Evolutionary conservation across 92 coral and sea anemone genomes (phyloP).

Genomic region (Desmophyllum pertusum): DNA sequence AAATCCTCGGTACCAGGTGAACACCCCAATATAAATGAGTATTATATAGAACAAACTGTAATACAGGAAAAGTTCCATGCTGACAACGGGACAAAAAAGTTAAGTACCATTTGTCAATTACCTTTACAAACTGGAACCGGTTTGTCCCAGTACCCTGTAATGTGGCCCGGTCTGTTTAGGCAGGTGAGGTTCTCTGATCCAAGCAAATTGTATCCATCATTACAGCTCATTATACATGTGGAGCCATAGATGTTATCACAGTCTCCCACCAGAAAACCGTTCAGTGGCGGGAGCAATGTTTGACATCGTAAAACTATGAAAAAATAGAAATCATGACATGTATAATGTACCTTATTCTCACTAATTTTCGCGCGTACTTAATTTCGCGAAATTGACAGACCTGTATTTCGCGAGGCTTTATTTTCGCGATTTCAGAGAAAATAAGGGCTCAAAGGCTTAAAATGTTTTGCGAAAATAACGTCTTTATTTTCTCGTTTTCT

Average conservation of each 20-base stretch:
- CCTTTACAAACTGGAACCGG: slow-evolving; percentile 54
- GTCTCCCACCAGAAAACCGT: slow-evolving; percentile 41
- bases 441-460: too few relatives aligned
- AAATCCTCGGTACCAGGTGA: too few relatives aligned
- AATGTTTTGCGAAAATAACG: too few relatives aligned
- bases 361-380: too few relatives aligned
- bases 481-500: too few relatives aligned
- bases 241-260: slow-evolving; percentile 61
- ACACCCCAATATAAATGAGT: too few relatives aligned
- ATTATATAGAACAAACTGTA: too few relatives aligned
- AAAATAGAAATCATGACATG: background rate
- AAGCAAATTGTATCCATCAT: slow-evolving; percentile 59
- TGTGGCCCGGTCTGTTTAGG: slow-evolving; percentile 47
- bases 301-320: slow-evolving; percentile 41
- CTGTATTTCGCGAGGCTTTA: background rate
- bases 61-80: background rate
- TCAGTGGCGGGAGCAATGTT: slow-evolving; percentile 37
- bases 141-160: slow-evolving; percentile 68
- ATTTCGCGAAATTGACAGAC: background rate
- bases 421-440: too few relatives aligned
- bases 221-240: slow-evolving; percentile 49
- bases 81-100: background rate
- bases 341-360: too few relatives aligned
- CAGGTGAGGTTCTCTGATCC: slow-evolving; percentile 56
- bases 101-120: background rate